Base-by-base conservation (phyloP, 2,797 vertebrate species). In the Cynodonichthys magdalenae region DNA sequence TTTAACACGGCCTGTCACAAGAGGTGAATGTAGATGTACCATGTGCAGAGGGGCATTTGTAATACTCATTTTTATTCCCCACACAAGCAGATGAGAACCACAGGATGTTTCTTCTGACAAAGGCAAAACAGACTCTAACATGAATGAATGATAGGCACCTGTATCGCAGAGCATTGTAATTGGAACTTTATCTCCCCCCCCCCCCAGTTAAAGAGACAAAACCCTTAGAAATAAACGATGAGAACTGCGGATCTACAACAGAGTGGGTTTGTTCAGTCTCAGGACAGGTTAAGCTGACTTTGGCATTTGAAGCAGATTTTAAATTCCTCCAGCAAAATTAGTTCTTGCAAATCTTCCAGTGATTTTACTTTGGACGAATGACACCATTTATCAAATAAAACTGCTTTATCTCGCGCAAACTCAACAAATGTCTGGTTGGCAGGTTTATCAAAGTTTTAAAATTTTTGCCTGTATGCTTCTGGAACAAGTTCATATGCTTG, bases 361-460 rank as follows among this genome's bases (percentile, higher is more conserved):
- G 2, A 10, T 14, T 36, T 6, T 0, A 14, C 9, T 45, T 46
- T 39, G 11, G 36, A 20, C 7, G 3, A 8, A 6, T 15, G 1
- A 15, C 19, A 42, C 53, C 53, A 55, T 42, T 59, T 59, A 10
- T 49, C 46, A 49, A 59, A 59, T 3, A 59, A 31, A 4, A 45
- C 19, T 11, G 8, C 46, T 18, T 57, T 57, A 6, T 45, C 27
- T 11, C 15, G 3, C 1, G 14, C 15, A 49, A 49, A 49, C 9
- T 48, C 18, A 4, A 36, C 28, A 17, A 41, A 41, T 11, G 51
- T 53, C 29, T 53, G 29, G 18, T 42, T 55, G 39, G 53, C 53
- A 55, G 36, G 24, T 55, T 55, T 55, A 15, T 41, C 36, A 11
- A 39, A 10, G 2, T 39, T 39, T 39, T 10, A 12, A 10, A 39